These are phyloP conservation scores for Drosophila paulistorum DNA, from an alignment of 1,140 invertebrate species.

Conservation along the genomic window DNA sequence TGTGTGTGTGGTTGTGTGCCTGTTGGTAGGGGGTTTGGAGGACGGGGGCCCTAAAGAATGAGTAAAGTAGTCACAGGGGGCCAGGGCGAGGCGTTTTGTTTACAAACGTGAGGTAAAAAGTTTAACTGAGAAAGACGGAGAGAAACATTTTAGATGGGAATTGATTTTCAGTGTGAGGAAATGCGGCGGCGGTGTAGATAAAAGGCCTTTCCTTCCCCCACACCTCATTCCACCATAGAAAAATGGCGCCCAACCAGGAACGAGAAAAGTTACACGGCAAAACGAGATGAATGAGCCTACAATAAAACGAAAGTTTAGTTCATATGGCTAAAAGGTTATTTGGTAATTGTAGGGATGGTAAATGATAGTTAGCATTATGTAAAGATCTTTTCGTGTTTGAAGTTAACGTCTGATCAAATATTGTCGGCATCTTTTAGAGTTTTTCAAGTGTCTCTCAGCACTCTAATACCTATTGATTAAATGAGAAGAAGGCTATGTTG, in stretches of 20 bases:
- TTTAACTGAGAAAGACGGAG: conserved; percentile 44
- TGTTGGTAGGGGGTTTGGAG: conserved; percentile 6
- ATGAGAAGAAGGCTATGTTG: neutral
- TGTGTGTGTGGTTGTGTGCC: conserved; percentile 22
- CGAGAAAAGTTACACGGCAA: neutral
- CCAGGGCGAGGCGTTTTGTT: conserved; percentile 61
- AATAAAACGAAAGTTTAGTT: conserved; percentile 4
- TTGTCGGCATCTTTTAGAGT: neutral
- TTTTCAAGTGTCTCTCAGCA: neutral
- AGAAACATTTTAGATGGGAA: conserved; percentile 65
- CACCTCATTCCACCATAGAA: neutral
- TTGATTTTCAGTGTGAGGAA: conserved; percentile 76
- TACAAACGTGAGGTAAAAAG: conserved; percentile 70
- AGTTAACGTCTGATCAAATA: conserved; percentile 4
- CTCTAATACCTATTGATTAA: neutral
- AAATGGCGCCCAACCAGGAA: conserved; percentile 6
- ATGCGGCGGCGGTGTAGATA: conserved; percentile 51
- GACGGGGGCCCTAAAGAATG: conserved; percentile 4
- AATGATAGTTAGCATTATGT: neutral
- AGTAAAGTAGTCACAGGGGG: conserved; percentile 26
- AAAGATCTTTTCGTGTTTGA: neutral
- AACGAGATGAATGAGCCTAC: neutral
- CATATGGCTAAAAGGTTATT: neutral
- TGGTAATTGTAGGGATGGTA: neutral
- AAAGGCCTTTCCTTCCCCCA: neutral